A percentile compares a stretch with the other conserved stretches of the same genome.
Evolutionary conservation across 2,113 vertebrate species (phyloP).

Genomic region (Phaethornis superciliosus): DNA sequence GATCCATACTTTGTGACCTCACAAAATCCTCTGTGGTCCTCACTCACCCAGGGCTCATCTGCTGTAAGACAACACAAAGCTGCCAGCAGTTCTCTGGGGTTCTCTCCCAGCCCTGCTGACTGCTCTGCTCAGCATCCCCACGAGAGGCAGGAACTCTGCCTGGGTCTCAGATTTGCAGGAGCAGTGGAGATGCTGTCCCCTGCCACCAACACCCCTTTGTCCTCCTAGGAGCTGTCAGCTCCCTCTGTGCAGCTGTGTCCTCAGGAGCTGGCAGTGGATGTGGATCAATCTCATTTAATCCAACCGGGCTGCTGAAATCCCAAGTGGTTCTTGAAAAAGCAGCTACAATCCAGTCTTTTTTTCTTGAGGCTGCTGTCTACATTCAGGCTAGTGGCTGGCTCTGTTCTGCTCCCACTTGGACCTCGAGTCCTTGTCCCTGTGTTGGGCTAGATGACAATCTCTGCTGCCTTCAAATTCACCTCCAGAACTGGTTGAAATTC

Average conservation of each 20-base stretch:
- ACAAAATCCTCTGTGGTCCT: background rate
- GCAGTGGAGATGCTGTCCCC: background rate
- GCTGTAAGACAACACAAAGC: background rate
- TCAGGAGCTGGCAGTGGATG: background rate
- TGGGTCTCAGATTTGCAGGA: background rate
- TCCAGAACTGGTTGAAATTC: background rate
- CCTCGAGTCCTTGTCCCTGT: background rate
- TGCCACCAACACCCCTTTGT: background rate
- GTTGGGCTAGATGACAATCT: background rate
- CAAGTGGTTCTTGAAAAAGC: background rate
- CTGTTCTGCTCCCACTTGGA: background rate
- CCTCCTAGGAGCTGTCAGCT: background rate
- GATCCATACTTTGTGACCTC: background rate
- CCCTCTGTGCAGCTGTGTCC: background rate
- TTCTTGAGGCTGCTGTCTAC: background rate
- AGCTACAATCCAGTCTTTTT: background rate
- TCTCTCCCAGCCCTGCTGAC: background rate
- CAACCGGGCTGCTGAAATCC: background rate
- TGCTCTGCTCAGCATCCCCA: background rate
- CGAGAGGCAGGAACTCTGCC: background rate
- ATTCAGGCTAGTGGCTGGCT: background rate
- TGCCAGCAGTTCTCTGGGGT: background rate
- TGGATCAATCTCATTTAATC: background rate
- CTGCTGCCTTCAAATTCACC: background rate
- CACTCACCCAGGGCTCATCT: background rate